Evolutionary conservation across 2,797 vertebrate genomes (phyloP), one percentile per base, ranked within the genome.

Genomic region (Argyrosomus regius): DNA sequence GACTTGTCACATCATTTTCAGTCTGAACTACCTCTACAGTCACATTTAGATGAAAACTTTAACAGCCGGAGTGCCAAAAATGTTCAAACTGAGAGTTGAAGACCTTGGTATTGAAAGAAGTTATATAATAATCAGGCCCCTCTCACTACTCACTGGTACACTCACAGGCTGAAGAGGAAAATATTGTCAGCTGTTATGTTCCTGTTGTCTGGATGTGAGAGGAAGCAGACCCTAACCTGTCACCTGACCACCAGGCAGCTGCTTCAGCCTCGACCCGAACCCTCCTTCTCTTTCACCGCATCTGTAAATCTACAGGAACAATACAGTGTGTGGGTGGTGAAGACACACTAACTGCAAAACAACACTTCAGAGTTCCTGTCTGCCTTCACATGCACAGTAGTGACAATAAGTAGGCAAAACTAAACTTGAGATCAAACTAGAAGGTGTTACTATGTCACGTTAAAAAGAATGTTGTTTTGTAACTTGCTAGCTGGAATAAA

Each of bases 141-240:
- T 68, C 10, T 56, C 70, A 54, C 31, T 9, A 39, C 8, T 39
- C 35, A 39, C 8, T 9, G 35, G 8, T 39, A 87, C 85, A 88
- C 92, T 79, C 92, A 62, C 49, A 50, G 69, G 59, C 70, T 50
- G 91, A 87, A 86, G 83, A 86, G 88, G 86, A 92, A 87, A 93
- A 87, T 87, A 31, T 18, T 69, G 52, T 88, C 80, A 80, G 83
- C 81, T 85, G 87, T 79, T 87, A 82, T 78, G 64, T 83, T 86
- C 85, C 90, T 87, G 94, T 95, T 95, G 93, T 95, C 92, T 91
- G 72, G 86, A 91, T 85, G 75, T 86, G 81, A 87, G 92, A 95
- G 96, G 96, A 96, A 96, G 92, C 92, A 86, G 89, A 88, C 89
- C 90, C 93, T 95, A 93, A 91, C 91, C 95, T 85, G 77, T 84